Evolutionary conservation across 1,140 invertebrate genomes (phyloP), one percentile per base, ranked within the genome.

Genomic region (Micrasema longulum): DNA sequence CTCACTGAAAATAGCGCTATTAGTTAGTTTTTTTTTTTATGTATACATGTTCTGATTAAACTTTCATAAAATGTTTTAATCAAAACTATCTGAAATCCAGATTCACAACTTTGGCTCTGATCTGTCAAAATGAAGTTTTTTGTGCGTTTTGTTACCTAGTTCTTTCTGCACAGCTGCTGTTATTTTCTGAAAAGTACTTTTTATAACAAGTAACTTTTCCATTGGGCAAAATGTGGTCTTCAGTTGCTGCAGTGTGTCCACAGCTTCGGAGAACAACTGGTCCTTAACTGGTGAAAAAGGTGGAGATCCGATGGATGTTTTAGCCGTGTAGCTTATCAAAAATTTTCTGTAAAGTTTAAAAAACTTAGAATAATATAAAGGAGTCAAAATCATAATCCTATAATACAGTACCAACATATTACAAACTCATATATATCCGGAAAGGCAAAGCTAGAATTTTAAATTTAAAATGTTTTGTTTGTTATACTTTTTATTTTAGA

Each of bases 151-250:
- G n/a, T n/a, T 64, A 80, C 86, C 86, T 67, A 87, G 78, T 74
- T 86, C 80, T 43, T 84, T 81, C 73, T 87, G 83, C 38, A 86
- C 86, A 81, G 92, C 92, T 76, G 88, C 86, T 53, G 89, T 92
- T 82, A 95, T 91, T 84, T 92, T 89, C 79, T 91, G 86, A 80
- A 93, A 94, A 10, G 93, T 94, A 75, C 88, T 89, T 75, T 89
- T 86, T 63, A 95, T 91, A 1, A 95, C 91, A 20, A 88, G 81
- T 31, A 95, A 82, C 76, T 95, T 95, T 79, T 94, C 92, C 36
- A 90, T 87, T 0, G 93, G 92, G 20, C 91, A 92, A 81, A 93
- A 93, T 6, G 90, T 92, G 6, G 91, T 92, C 81, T 92, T 93
- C 12, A 93, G 77, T 79, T 91, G 90, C 78, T 93, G 92, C 35